These are phyloP conservation scores for Micropoecilia bifurca DNA, from an alignment of 2,797 vertebrate species.

Conservation along the genomic window DNA sequence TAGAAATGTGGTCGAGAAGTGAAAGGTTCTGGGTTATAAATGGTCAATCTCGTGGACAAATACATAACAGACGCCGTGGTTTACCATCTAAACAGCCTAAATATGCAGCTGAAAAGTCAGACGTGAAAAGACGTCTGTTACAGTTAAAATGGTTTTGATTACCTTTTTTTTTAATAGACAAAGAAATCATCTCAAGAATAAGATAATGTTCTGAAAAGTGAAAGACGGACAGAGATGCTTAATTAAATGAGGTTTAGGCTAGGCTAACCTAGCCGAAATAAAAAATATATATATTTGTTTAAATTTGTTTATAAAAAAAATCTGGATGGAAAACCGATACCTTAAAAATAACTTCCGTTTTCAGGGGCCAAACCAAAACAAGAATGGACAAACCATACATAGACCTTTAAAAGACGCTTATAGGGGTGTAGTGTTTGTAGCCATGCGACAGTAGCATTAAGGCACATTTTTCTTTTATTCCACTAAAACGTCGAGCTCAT, in stretches of 20 bases:
- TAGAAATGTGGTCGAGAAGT: not conserved
- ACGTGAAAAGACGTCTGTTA: not conserved
- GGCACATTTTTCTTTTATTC: constrained; percentile 35
- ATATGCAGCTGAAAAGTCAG: not conserved
- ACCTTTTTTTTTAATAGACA: not conserved
- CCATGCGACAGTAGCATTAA: not conserved
- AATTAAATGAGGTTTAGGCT: not conserved
- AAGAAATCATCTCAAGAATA: not conserved
- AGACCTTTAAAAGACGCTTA: not conserved
- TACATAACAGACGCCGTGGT: not conserved
- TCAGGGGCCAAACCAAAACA: not conserved
- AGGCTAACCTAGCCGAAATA: not conserved
- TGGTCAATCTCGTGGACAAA: not conserved
- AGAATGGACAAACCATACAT: not conserved
- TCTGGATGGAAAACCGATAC: not conserved
- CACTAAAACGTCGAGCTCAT: constrained; percentile 24
- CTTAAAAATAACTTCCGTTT: not conserved
- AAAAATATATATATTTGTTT: not conserved
- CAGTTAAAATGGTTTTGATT: not conserved
- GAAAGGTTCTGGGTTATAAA: not conserved
- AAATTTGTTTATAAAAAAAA: not conserved
- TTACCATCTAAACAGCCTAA: not conserved
- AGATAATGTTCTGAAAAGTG: not conserved
- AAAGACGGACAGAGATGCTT: not conserved
- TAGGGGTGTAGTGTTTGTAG: not conserved